phyloP scores from a whole-genome alignment of 1,140 invertebrate genomes.

The Orius laevigatus region DNA sequence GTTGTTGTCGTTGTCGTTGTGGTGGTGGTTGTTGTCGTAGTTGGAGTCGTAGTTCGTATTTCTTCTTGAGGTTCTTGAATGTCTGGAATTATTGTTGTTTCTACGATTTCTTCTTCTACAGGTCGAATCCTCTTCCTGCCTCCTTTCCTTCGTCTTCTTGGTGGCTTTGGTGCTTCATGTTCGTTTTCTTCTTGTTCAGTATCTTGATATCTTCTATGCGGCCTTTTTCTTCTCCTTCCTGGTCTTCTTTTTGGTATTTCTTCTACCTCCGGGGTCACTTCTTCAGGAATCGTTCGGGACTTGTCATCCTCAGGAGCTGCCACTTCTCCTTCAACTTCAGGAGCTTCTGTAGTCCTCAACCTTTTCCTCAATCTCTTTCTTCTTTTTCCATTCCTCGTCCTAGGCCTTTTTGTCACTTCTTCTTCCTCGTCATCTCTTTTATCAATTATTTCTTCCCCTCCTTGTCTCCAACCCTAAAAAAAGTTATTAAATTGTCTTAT shows the following conservation, averaged over 20 bases:
- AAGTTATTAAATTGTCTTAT: neutral
- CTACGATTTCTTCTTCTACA: neutral
- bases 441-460: neutral
- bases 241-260: conserved; percentile 24
- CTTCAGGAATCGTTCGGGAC: conserved; percentile 19
- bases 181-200: conserved; percentile 11
- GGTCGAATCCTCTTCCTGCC: conserved; percentile 11
- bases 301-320: conserved; percentile 10
- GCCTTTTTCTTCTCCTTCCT: conserved; percentile 27
- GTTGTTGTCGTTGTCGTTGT: neutral
- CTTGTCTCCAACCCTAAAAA: neutral
- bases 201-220: conserved; percentile 13
- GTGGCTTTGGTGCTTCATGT: conserved; percentile 10
- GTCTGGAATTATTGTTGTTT: conserved; percentile 12
- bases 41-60: conserved; percentile 7
- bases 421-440: conserved; percentile 4
- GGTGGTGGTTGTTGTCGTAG: conserved; percentile 1
- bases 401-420: conserved; percentile 11
- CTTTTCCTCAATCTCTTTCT: conserved; percentile 19
- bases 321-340: conserved; percentile 1
- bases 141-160: conserved; percentile 18
- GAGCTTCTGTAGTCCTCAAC: conserved; percentile 15
- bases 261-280: conserved; percentile 20
- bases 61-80: conserved; percentile 4
- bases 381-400: conserved; percentile 13